phyloP scores from a whole-genome alignment of 2,113 vertebrate genomes.

The Lutjanus erythropterus region DNA sequence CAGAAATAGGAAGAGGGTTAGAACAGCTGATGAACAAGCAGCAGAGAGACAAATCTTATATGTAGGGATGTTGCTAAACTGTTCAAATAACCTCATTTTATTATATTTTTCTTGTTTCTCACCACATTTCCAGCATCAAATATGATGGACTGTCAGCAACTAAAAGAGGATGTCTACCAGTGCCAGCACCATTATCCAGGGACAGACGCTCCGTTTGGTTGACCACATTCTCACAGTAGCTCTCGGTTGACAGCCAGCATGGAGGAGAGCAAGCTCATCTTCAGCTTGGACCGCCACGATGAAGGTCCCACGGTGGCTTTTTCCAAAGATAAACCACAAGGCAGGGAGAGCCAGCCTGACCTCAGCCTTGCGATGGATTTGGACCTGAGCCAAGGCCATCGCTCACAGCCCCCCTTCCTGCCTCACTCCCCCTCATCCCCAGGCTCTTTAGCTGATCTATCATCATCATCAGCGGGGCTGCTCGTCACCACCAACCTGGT shows the following conservation, averaged over 20 bases:
- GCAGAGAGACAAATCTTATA: conserved; percentile 1
- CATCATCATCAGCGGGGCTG: conserved; percentile 53
- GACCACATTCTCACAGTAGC: conserved; percentile 25
- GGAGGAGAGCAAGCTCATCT: conserved; percentile 80
- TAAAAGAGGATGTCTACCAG: background rate
- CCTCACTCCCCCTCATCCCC: conserved; percentile 72
- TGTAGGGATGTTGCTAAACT: background rate
- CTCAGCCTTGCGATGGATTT: conserved; percentile 64
- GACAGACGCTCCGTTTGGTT: conserved; percentile 12
- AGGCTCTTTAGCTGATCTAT: conserved; percentile 80
- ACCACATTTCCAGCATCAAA: conserved; percentile 34
- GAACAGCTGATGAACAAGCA: background rate
- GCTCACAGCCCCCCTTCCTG: conserved; percentile 48
- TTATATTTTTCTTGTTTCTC: conserved; percentile 10
- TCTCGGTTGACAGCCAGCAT: conserved; percentile 40
- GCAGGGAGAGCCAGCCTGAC: conserved; percentile 37
- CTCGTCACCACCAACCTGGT: conserved; percentile 85
- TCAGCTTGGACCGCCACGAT: conserved; percentile 68
- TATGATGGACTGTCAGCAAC: background rate
- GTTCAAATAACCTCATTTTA: background rate
- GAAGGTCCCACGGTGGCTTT: conserved; percentile 70
- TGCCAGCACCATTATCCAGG: background rate
- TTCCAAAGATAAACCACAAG: conserved; percentile 71
- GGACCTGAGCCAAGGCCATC: conserved; percentile 55
- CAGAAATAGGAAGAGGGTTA: conserved; percentile 1